Evolutionary conservation across 30 jellyfish, hydroid and myxozoan species (phyloP), one percentile per base, ranked within the genome.

Genomic region (Nemopilema nomurai): DNA sequence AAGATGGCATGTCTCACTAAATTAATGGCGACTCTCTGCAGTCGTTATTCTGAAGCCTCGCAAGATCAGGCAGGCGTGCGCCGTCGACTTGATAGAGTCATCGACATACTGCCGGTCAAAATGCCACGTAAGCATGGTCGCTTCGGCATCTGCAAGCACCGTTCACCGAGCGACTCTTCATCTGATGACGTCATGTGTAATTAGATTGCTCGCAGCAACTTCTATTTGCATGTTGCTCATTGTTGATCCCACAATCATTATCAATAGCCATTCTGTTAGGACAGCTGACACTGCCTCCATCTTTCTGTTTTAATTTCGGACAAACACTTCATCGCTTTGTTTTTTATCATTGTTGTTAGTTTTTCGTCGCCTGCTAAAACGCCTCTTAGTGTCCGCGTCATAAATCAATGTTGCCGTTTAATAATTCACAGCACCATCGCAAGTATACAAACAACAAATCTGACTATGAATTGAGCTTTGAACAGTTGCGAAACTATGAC

Each of bases 301-400:
- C 13, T 41, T 41, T 41, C 13, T n/a, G n/a, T 41, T 41, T 3
- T 41, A 41, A 13, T 41, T 41, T 13, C 6, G 13, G 53, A 66
- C 65, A 33, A 66, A 31, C 80, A 79, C 0, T 32, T 16, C 18
- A 24, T 65, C 81, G 24, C 32, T 79, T 79, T 17, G 52, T 19
- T 18, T 79, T 71, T 41, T 62, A 79, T 66, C 31, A 67, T 62
- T 79, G 28, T 63, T 51, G 51, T 28, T 31, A 27, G 57, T 65
- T 28, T 71, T 50, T 79, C 89, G 81, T 28, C 89, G 81, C 89
- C 53, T 18, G 49, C 81, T 22, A 33, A 79, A 41, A 79, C 23
- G 50, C 32, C 74, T 31, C 81, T 31, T 32, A 41, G 31, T 69
- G 33, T 30, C 63, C 62, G 21, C 53, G 79, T 67, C 31, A 65